phyloP scores from a whole-genome alignment of 2,888 invertebrate genomes.

The Drosophila putrida region DNA sequence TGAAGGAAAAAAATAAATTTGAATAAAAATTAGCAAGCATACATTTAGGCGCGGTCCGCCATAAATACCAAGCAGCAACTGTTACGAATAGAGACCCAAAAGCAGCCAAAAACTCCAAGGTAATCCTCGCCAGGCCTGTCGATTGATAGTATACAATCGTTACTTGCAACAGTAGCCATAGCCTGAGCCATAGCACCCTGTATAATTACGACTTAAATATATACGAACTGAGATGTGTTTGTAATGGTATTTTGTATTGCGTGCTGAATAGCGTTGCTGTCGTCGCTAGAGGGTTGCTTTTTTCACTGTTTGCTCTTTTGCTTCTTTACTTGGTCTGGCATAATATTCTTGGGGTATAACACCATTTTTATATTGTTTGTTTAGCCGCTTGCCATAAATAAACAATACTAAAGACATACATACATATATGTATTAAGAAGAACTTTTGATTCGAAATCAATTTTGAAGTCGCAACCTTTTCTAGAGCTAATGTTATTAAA shows the following conservation, averaged over 20 bases:
- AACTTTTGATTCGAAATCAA: constrained; percentile 4
- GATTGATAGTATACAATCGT: constrained; percentile 20
- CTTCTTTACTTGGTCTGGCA: not conserved
- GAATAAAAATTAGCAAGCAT: constrained; percentile 80
- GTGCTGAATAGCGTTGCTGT: constrained; percentile 54
- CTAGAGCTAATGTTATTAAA: too few relatives aligned
- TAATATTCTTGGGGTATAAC: constrained; percentile 23
- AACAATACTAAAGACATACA: constrained; percentile 11
- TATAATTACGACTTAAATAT: constrained; percentile 27
- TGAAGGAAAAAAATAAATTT: constrained; percentile 51
- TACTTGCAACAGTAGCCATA: not conserved
- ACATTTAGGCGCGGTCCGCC: constrained; percentile 71
- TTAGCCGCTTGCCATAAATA: constrained; percentile 18
- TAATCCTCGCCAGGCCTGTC: constrained; percentile 46
- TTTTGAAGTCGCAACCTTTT: not conserved
- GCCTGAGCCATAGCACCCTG: constrained; percentile 35
- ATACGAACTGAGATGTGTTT: constrained; percentile 1
- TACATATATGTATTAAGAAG: not conserved
- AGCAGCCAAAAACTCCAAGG: constrained; percentile 50
- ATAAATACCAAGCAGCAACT: constrained; percentile 77
- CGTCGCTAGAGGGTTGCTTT: constrained; percentile 56
- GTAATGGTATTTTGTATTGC: constrained; percentile 50
- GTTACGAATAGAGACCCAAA: constrained; percentile 64
- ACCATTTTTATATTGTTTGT: constrained; percentile 25
- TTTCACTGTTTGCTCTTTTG: constrained; percentile 16